These are phyloP conservation scores for Syncerus caffer DNA, from an alignment of 2,797 vertebrate genomes.

Conservation along the genomic window DNA sequence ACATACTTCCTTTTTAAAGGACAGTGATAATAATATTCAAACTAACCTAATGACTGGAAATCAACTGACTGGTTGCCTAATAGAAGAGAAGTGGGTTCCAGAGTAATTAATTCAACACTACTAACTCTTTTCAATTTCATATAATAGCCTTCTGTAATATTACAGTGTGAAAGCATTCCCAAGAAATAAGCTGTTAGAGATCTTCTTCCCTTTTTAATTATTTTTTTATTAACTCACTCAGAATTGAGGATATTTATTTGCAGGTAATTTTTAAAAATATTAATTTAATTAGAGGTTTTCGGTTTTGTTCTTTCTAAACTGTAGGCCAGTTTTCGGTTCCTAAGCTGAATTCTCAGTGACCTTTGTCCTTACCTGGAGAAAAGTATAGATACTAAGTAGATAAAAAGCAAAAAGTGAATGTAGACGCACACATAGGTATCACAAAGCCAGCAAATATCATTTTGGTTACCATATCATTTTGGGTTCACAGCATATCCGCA, in stretches of 20 bases:
- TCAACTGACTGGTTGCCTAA: neutral
- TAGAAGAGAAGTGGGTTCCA: slow-evolving; percentile 2
- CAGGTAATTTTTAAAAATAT: neutral
- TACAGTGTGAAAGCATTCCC: neutral
- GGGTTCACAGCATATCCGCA: neutral
- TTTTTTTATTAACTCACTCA: slow-evolving; percentile 12
- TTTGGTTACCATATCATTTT: neutral
- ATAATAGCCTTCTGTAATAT: neutral
- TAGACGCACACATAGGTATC: neutral
- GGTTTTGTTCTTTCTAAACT: neutral
- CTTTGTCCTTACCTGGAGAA: slow-evolving; percentile 7
- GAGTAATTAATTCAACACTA: neutral
- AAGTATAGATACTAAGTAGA: neutral
- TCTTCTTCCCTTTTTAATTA: neutral
- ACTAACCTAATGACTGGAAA: neutral
- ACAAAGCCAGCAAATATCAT: neutral
- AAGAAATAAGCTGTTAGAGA: neutral
- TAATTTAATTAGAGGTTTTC: neutral
- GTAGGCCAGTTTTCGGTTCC: neutral
- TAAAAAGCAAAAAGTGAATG: neutral
- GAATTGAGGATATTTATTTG: slow-evolving; percentile 6
- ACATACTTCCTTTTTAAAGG: neutral
- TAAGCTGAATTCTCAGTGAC: slow-evolving; percentile 1
- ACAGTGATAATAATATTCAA: neutral
- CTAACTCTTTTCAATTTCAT: neutral